These are phyloP conservation scores for Drosophila buzzatii DNA, from an alignment of 2,888 invertebrate species.

Conservation along the genomic window DNA sequence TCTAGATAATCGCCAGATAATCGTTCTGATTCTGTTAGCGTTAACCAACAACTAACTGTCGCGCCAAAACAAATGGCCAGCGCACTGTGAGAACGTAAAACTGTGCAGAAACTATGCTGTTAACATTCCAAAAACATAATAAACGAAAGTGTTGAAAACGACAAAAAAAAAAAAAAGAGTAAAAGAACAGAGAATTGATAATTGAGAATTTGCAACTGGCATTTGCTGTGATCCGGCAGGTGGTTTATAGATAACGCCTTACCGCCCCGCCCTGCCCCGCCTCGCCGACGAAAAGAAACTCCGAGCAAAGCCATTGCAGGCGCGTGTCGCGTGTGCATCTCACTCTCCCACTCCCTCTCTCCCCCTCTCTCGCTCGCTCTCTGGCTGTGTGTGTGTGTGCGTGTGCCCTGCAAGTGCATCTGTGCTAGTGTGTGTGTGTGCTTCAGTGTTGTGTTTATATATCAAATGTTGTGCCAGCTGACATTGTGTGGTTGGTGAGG, in stretches of 20 bases:
- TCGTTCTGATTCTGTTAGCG: constrained; percentile 18
- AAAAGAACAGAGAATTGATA: not conserved
- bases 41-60: constrained; percentile 16
- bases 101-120: constrained; percentile 57
- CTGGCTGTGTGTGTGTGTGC: constrained; percentile 18
- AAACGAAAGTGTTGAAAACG: constrained; percentile 48
- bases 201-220: constrained; percentile 25
- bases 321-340: constrained; percentile 43
- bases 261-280: not conserved
- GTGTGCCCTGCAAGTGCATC: constrained; percentile 18
- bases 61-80: constrained; percentile 19
- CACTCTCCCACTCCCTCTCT: not conserved
- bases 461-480: constrained; percentile 53
- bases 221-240: constrained; percentile 22
- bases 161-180: not conserved
- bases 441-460: constrained; percentile 24
- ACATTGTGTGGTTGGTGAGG: constrained; percentile 45
- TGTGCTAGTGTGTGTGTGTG: constrained; percentile 11
- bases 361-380: not conserved
- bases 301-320: constrained; percentile 26
- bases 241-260: constrained; percentile 13
- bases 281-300: not conserved
- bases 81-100: constrained; percentile 22
- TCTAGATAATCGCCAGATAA: constrained; percentile 14
- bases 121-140: constrained; percentile 54